Evolutionary conservation across 2,113 vertebrate species (phyloP).

Genomic region (Thamnaconus septentrionalis): DNA sequence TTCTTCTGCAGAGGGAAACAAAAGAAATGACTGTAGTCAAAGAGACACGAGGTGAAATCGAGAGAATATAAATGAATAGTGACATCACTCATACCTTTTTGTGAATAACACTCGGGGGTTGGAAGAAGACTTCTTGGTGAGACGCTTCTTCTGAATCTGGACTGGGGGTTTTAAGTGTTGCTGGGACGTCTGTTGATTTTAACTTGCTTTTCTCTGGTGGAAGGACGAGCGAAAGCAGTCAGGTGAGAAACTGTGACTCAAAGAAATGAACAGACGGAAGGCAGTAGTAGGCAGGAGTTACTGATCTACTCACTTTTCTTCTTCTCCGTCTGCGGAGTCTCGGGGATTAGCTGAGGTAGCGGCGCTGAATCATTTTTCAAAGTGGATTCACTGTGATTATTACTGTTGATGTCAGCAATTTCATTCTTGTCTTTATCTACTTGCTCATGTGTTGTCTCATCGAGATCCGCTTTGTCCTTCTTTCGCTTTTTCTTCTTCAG

Average conservation of each 20-base stretch:
- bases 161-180: slow-evolving; percentile 6
- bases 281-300: not conserved
- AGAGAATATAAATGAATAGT: not conserved
- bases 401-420: too few relatives aligned
- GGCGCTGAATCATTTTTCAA: not conserved
- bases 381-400: not conserved
- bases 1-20: slow-evolving; percentile 56
- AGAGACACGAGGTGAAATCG: not conserved
- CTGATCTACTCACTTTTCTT: slow-evolving; percentile 59
- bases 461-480: not conserved
- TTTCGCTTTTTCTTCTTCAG: slow-evolving; percentile 6
- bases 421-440: not conserved
- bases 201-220: slow-evolving; percentile 56
- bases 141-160: not conserved
- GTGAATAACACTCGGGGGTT: not conserved
- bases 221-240: not conserved
- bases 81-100: slow-evolving; percentile 42
- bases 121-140: too few relatives aligned
- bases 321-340: slow-evolving; percentile 28
- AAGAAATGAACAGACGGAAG: not conserved
- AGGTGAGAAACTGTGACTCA: too few relatives aligned
- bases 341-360: not conserved
- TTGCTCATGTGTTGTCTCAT: not conserved
- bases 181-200: slow-evolving; percentile 24
- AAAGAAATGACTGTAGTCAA: not conserved